Evolutionary conservation across 2,797 vertebrate genomes (phyloP).

Genomic region (Mionectes olivaceus): DNA sequence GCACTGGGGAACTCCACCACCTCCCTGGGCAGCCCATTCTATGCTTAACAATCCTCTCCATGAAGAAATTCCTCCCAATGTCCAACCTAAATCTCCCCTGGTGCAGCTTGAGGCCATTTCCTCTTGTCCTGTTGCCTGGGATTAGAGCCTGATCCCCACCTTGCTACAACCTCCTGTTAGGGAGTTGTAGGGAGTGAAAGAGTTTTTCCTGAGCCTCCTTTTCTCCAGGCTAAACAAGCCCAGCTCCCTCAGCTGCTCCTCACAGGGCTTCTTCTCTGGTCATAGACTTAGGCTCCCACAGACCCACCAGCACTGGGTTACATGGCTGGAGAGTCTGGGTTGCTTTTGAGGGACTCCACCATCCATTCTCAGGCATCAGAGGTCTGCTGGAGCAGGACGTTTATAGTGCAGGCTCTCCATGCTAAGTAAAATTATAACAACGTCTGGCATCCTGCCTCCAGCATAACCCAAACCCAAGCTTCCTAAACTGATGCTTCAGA

Average conservation of each 20-base stretch:
- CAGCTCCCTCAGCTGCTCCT: background rate
- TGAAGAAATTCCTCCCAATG: background rate
- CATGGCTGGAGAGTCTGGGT: background rate
- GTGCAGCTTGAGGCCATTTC: background rate
- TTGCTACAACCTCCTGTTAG: background rate
- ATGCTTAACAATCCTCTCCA: background rate
- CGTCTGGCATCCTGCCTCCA: conserved; percentile 16
- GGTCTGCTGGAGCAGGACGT: background rate
- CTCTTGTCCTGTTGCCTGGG: background rate
- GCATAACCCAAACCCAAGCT: background rate
- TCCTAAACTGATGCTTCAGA: conserved; percentile 59
- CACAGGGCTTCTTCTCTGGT: background rate
- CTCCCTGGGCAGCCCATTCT: background rate
- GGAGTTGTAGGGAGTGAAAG: background rate
- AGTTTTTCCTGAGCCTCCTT: background rate
- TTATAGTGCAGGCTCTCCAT: background rate
- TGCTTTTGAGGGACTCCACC: background rate
- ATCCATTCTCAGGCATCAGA: background rate
- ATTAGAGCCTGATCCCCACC: background rate
- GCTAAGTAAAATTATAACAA: background rate
- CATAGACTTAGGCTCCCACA: background rate
- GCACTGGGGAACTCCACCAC: background rate
- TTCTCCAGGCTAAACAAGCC: background rate
- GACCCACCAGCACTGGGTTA: background rate
- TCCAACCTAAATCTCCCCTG: background rate